Evolutionary conservation across 92 coral and sea anemone species (phyloP).

Genomic region (Ricordea florida): DNA sequence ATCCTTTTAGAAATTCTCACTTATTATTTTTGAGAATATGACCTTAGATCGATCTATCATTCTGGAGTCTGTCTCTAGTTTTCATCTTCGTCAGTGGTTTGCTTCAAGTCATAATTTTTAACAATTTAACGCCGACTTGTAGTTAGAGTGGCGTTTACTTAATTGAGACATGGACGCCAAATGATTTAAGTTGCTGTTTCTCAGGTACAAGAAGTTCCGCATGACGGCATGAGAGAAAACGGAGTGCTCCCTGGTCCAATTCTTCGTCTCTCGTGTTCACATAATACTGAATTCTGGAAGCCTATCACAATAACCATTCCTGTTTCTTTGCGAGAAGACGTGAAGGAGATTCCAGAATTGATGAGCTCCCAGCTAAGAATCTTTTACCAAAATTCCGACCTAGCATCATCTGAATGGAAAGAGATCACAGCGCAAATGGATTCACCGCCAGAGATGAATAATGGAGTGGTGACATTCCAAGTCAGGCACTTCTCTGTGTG

Average conservation of each 20-base stretch:
- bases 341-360: neutral
- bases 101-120: too few species aligned
- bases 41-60: too few species aligned
- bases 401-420: neutral
- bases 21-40: too few species aligned
- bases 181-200: neutral
- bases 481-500: conserved; percentile 1
- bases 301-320: neutral
- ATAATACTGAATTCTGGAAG: neutral
- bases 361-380: neutral
- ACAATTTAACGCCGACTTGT: too few species aligned
- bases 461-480: conserved; percentile 1
- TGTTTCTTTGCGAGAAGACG: neutral
- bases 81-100: too few species aligned
- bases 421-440: neutral
- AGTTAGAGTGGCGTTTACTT: too few species aligned
- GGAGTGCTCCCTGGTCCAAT: neutral
- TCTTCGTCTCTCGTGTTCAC: conserved; percentile 3
- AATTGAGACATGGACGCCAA: neutral
- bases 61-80: too few species aligned
- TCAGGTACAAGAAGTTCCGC: neutral
- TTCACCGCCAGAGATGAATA: neutral
- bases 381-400: neutral
- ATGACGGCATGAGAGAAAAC: neutral
- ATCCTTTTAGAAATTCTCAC: too few species aligned